phyloP scores from a whole-genome alignment of 2,113 vertebrate species.

The Alexandromys fortis region DNA sequence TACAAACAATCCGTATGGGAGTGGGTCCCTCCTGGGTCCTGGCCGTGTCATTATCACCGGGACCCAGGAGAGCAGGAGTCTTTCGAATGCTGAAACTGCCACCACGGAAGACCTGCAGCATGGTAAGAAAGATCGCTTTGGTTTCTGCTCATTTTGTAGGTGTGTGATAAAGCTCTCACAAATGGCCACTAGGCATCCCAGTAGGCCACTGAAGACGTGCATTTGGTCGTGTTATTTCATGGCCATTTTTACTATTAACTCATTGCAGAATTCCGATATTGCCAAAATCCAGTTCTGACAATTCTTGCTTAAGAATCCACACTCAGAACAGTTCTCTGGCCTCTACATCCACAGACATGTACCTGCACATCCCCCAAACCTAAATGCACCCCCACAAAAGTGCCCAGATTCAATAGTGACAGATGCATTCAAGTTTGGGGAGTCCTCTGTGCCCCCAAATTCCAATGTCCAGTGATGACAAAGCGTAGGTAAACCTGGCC shows the following conservation, averaged over 20 bases:
- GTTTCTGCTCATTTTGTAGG: background rate
- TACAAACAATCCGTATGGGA: background rate
- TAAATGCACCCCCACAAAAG: background rate
- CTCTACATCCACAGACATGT: background rate
- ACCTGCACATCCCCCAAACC: too few species aligned
- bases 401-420: background rate
- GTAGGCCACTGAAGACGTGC: background rate
- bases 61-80: background rate
- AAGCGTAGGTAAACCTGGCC: background rate
- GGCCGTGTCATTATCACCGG: background rate
- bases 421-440: background rate
- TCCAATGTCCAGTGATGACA: background rate
- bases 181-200: background rate
- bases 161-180: background rate
- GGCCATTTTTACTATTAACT: background rate
- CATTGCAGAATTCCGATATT: background rate
- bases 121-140: background rate
- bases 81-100: background rate
- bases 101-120: background rate
- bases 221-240: background rate
- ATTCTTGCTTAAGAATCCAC: background rate
- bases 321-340: background rate
- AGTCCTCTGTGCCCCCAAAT: background rate
- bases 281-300: background rate
- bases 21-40: background rate